These are phyloP conservation scores for Aegotheles bennettii DNA, from an alignment of 2,113 vertebrate species.

Conservation along the genomic window DNA sequence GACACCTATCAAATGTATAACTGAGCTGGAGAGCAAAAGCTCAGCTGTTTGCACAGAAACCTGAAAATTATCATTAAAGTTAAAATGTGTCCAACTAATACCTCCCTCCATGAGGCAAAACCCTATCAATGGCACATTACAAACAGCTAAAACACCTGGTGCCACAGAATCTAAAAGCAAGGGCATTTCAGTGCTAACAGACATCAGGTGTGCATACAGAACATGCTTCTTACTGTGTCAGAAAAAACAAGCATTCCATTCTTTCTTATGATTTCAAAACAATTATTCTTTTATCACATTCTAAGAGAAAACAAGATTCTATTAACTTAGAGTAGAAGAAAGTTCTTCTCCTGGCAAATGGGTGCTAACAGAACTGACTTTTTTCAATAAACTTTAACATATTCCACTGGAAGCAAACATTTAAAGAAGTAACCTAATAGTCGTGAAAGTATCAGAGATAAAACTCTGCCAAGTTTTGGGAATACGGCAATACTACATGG, in stretches of 20 bases:
- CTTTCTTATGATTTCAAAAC: background rate
- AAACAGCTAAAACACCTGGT: background rate
- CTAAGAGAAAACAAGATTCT: background rate
- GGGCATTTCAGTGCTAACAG: background rate
- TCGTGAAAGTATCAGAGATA: background rate
- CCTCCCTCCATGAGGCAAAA: background rate
- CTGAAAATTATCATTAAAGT: background rate
- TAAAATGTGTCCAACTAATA: background rate
- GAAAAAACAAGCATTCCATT: background rate
- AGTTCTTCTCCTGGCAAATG: background rate
- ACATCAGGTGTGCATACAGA: background rate
- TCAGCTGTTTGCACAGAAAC: background rate
- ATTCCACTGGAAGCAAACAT: background rate
- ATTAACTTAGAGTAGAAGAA: background rate
- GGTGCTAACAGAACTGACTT: background rate
- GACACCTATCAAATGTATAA: background rate
- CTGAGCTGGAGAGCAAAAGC: background rate
- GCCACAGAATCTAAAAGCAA: background rate
- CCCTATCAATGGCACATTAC: accelerated
- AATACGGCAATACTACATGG: background rate
- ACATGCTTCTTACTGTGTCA: accelerated
- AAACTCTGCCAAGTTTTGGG: background rate
- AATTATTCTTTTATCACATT: background rate
- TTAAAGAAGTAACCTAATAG: background rate
- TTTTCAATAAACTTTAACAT: too few relatives aligned